A percentile compares a stretch with the other conserved stretches of the same genome.
These are phyloP conservation scores for Monopis laevigella DNA, from an alignment of 2,888 invertebrate genomes.

Conservation along the genomic window DNA sequence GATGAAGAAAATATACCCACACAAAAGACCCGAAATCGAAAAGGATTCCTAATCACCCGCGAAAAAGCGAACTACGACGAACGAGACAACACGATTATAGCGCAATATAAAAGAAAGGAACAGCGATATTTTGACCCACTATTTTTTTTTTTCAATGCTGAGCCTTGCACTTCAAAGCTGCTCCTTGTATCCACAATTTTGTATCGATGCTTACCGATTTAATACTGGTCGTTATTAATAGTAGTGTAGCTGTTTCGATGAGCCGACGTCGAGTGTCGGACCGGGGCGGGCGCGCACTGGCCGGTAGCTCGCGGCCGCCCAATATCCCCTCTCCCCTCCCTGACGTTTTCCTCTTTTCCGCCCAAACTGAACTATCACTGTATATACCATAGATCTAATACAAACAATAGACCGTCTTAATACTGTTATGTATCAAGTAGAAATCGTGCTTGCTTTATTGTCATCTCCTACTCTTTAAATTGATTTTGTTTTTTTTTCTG, in stretches of 20 bases:
- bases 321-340: constrained; percentile 24
- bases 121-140: constrained; percentile 18
- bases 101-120: constrained; percentile 46
- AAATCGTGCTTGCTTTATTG: too few species aligned
- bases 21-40: constrained; percentile 36
- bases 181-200: too few species aligned
- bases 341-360: constrained; percentile 29
- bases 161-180: too few species aligned
- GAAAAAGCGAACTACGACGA: constrained; percentile 33
- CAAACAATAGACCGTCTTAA: constrained; percentile 11
- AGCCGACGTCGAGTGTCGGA: constrained; percentile 68
- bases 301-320: constrained; percentile 28
- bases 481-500: too few species aligned
- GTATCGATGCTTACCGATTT: constrained; percentile 58
- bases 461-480: too few species aligned
- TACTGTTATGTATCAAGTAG: too few species aligned
- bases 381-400: constrained; percentile 5
- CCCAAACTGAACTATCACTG: constrained; percentile 21
- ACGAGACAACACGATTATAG: constrained; percentile 37
- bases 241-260: constrained; percentile 56
- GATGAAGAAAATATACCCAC: constrained; percentile 32
- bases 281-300: constrained; percentile 63
- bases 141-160: too few species aligned
- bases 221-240: constrained; percentile 54
- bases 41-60: constrained; percentile 43